phyloP scores from a whole-genome alignment of 2,113 vertebrate genomes.

The Psammodynastes pulverulentus region DNA sequence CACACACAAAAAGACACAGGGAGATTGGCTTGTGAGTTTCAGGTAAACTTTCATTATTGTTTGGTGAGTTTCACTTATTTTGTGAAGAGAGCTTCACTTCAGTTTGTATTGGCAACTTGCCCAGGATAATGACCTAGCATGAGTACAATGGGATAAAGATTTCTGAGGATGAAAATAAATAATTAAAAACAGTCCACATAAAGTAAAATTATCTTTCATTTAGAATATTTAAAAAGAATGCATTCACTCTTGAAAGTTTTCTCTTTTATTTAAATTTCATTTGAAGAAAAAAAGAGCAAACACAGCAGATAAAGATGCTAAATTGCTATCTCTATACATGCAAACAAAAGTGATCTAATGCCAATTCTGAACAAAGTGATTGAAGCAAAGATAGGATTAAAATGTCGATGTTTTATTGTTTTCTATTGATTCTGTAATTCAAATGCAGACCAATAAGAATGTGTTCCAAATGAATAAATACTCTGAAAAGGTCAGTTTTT shows the following conservation, averaged over 20 bases:
- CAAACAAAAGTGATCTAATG: conserved; percentile 45
- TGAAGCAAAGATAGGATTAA: conserved; percentile 47
- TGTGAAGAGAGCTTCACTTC: not conserved
- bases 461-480: conserved; percentile 54
- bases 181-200: not conserved
- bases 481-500: conserved; percentile 50
- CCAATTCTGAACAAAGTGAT: conserved; percentile 30
- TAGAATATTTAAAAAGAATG: not conserved
- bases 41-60: not conserved
- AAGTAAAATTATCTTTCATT: conserved; percentile 19
- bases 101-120: not conserved
- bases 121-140: not conserved
- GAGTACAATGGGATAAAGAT: not conserved
- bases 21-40: not conserved
- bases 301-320: conserved; percentile 35
- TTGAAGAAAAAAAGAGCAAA: conserved; percentile 15
- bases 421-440: conserved; percentile 51
- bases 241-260: conserved; percentile 6
- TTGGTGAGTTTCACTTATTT: not conserved
- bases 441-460: conserved; percentile 58
- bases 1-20: not conserved
- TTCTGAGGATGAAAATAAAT: not conserved
- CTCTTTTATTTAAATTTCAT: conserved; percentile 19
- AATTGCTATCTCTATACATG: conserved; percentile 22
- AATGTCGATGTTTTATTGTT: conserved; percentile 43